Base-by-base conservation (phyloP, 1,140 invertebrate species). In the Hirudo medicinalis region DNA sequence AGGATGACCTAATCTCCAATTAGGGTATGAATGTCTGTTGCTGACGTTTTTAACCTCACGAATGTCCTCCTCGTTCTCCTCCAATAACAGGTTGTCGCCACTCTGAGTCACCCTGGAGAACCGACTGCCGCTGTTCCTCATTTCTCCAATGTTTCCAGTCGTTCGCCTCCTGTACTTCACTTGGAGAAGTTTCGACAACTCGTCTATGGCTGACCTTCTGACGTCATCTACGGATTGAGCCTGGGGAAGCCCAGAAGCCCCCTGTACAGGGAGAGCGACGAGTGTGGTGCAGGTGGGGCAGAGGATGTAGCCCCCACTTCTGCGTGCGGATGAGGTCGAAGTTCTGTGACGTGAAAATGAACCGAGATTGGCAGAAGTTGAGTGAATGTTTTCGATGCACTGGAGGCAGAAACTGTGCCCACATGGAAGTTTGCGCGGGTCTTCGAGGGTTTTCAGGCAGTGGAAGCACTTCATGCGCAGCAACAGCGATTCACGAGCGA, bases 11-110 rank as follows among this genome's bases (percentile, higher is more conserved):
- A 49, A 49, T 17, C 43, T 49, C 43, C 3, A 2, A 17, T 49
- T 49, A 49, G 43, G 43, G 43, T 63, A 32, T n/a, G 57, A 32
- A 63, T 63, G 22, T 63, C 29, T 63, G 20, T 63, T 63, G 57
- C 9, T 22, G 57, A 13, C 57, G 57, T 63, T n/a, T n/a, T n/a
- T n/a, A n/a, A n/a, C n/a, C n/a, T n/a, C 57, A 63, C 22, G 22
- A 11, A 22, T n/a, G 22, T 25, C 29, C 19, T 63, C 57, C 19
- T 63, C 57, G 29, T n/a, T 63, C 29, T 25, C 57, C 22, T 63
- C 57, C 11, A 25, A 22, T 5, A 63, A 6, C 22, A 63, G 22
- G 29, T 63, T 63, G 57, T 63, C 19, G 57, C 22, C 29, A 20
- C 29, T 63, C 19, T 63, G 22, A 49, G 43, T 49, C 43, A 17